These are phyloP conservation scores for Drosophila obscura DNA, from an alignment of 1,140 invertebrate genomes.

Conservation along the genomic window DNA sequence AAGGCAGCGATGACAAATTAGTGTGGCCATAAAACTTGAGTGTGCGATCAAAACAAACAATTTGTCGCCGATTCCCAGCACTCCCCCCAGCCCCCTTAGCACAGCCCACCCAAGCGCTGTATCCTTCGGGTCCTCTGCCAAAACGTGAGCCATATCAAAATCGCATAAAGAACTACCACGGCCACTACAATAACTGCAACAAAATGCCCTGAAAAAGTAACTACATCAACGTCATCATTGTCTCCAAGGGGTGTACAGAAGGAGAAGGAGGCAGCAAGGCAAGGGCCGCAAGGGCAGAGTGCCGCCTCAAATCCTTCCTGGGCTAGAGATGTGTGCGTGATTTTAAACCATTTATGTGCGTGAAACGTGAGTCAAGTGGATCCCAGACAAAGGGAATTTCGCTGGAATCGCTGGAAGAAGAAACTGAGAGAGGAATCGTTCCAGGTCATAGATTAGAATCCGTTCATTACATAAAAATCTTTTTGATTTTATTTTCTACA, in stretches of 20 bases:
- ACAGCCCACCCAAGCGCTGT: not conserved
- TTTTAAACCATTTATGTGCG: not conserved
- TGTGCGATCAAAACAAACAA: constrained; percentile 75
- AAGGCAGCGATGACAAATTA: constrained; percentile 74
- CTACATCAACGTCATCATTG: constrained; percentile 64
- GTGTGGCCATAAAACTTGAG: constrained; percentile 76
- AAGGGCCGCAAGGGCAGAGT: not conserved
- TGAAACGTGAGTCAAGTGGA: too few species aligned
- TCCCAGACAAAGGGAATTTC: too few species aligned
- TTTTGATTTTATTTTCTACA: not conserved
- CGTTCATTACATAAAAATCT: too few species aligned
- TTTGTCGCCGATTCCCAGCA: constrained; percentile 58
- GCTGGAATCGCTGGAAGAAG: too few species aligned
- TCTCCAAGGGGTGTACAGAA: constrained; percentile 2
- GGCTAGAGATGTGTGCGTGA: constrained; percentile 33
- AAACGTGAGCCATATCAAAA: constrained; percentile 67
- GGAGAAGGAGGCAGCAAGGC: not conserved
- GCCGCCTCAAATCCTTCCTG: constrained; percentile 1
- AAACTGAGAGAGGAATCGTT: too few species aligned
- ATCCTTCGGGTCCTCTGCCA: constrained; percentile 31
- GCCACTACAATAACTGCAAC: constrained; percentile 50
- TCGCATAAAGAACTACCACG: constrained; percentile 74
- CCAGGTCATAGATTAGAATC: not conserved
- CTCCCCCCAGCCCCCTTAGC: not conserved
- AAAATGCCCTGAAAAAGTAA: constrained; percentile 44